Evolutionary conservation across 2,113 vertebrate species (phyloP).

Genomic region (Micromys minutus): DNA sequence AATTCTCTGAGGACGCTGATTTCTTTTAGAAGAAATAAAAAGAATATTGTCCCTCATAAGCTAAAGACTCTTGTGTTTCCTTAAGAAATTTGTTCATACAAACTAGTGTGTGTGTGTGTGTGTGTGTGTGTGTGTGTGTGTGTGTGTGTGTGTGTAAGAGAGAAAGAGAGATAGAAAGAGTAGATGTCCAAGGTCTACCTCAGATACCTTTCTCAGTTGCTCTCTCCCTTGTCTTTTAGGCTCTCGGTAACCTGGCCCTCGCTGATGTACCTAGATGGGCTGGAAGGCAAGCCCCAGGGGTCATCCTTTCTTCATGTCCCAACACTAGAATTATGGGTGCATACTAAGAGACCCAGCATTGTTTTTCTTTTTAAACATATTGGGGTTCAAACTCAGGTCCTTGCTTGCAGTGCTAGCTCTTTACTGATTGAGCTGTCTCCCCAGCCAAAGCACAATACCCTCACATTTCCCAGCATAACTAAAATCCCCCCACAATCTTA

Average conservation of each 20-base stretch:
- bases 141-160: not conserved
- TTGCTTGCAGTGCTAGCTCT: too few species aligned
- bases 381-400: not conserved
- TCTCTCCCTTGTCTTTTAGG: not conserved
- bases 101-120: not conserved
- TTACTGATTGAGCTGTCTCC: not conserved
- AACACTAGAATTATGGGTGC: not conserved
- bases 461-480: not conserved
- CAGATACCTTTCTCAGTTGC: not conserved
- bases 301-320: not conserved
- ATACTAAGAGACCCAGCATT: not conserved
- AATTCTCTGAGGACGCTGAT: conserved; percentile 11
- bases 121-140: not conserved
- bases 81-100: not conserved
- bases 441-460: not conserved
- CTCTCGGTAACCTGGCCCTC: not conserved
- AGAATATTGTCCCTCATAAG: not conserved
- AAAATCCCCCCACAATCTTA: not conserved
- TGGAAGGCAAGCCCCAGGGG: not conserved
- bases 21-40: not conserved
- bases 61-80: conserved; percentile 26
- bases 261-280: not conserved
- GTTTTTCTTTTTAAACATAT: not conserved
- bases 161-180: too few species aligned
- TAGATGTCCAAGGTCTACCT: too few species aligned